phyloP scores from a whole-genome alignment of 2,113 vertebrate genomes.

The Lagopus leucura region DNA sequence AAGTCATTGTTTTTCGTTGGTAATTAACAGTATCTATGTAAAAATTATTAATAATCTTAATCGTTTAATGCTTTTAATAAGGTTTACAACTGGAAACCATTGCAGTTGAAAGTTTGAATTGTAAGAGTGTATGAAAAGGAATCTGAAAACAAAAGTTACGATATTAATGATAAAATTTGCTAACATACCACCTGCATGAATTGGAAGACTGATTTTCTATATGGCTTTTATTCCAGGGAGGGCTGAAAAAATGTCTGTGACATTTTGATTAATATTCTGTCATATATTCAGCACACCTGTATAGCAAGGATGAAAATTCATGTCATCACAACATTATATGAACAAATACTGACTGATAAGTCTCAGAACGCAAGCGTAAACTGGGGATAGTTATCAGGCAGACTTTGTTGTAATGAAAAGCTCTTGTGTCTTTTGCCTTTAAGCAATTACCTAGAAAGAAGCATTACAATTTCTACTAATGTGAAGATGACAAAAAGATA shows the following conservation, averaged over 20 bases:
- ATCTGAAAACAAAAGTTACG: background rate
- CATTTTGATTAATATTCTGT: slow-evolving; percentile 8
- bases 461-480: background rate
- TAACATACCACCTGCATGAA: background rate
- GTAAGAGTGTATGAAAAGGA: background rate
- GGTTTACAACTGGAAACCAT: background rate
- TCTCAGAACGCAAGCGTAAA: background rate
- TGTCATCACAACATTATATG: background rate
- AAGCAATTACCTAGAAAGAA: background rate
- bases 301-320: background rate
- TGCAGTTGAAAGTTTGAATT: background rate
- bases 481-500: background rate
- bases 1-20: background rate
- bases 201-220: background rate
- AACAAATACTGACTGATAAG: background rate
- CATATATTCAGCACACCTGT: background rate
- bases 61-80: background rate
- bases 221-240: background rate
- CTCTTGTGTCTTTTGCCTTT: background rate
- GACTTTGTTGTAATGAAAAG: background rate
- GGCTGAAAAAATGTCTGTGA: background rate
- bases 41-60: background rate
- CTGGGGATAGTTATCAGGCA: background rate
- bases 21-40: background rate
- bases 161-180: background rate